Conservation (phyloP, 2,797 vertebrate genomes). For the Crotalus adamanteus region DNA sequence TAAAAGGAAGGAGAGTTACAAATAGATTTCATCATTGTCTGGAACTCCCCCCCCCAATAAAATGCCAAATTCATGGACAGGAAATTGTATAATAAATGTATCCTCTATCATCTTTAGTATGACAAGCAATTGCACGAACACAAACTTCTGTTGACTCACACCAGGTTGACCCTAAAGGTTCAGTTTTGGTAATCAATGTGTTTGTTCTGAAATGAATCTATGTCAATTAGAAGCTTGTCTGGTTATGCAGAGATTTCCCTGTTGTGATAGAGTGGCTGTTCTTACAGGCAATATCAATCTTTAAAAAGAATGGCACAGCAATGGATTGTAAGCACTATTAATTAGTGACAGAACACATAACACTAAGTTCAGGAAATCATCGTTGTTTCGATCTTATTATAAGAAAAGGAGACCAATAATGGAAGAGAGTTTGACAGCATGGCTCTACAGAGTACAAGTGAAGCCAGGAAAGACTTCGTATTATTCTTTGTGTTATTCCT, state of each 20-base stretch:
- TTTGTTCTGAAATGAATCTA: not conserved
- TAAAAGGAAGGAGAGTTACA: not conserved
- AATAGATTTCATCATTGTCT: not conserved
- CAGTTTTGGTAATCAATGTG: not conserved
- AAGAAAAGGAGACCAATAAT: not conserved
- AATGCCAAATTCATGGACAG: not conserved
- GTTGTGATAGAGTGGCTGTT: not conserved
- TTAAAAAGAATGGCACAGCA: not conserved
- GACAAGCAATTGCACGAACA: not conserved
- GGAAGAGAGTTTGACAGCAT: not conserved
- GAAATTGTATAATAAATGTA: not conserved
- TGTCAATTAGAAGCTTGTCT: not conserved
- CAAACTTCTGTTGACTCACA: not conserved
- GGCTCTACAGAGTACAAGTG: not conserved
- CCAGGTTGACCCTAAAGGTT: not conserved
- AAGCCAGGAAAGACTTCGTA: not conserved
- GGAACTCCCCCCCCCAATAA: not conserved
- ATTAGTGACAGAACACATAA: not conserved
- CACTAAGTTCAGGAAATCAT: not conserved
- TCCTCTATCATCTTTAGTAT: not conserved
- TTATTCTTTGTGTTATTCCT: not conserved
- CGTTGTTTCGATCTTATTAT: conserved; percentile 3
- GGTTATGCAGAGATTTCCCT: not conserved
- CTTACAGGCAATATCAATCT: not conserved
- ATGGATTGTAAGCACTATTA: not conserved